phyloP scores from a whole-genome alignment of 2,797 vertebrate genomes.

The Clarias laeviceps region DNA sequence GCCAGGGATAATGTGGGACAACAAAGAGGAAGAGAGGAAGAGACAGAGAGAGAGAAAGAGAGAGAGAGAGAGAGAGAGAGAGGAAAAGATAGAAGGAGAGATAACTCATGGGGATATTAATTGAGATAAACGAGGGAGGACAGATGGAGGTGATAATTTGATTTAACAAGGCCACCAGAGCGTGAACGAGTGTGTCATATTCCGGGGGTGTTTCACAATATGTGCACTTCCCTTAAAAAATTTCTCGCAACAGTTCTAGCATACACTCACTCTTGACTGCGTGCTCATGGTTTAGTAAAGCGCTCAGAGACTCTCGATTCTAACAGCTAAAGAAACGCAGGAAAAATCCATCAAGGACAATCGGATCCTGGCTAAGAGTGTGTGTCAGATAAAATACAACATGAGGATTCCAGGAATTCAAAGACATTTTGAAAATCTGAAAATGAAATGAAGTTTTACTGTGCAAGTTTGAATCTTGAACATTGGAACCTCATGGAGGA shows the following conservation, averaged over 20 bases:
- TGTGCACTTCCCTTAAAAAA: neutral
- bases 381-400: neutral
- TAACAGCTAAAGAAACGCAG: neutral
- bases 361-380: neutral
- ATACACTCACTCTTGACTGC: neutral
- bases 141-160: slow-evolving; percentile 35
- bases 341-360: neutral
- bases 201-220: slow-evolving; percentile 34
- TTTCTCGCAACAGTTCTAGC: neutral
- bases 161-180: slow-evolving; percentile 22
- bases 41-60: neutral
- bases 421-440: neutral
- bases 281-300: neutral
- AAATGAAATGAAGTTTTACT: neutral
- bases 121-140: slow-evolving; percentile 35
- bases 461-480: neutral
- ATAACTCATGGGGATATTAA: slow-evolving; percentile 22
- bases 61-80: neutral
- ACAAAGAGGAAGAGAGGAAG: neutral
- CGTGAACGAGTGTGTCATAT: slow-evolving; percentile 46
- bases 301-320: neutral
- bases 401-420: neutral
- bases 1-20: slow-evolving; percentile 27
- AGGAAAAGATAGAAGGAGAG: neutral
- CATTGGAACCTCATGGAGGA: neutral